Evolutionary conservation across 2,113 vertebrate genomes (phyloP), one percentile per base, ranked within the genome.

Genomic region (Campylomormyrus numenius): DNA sequence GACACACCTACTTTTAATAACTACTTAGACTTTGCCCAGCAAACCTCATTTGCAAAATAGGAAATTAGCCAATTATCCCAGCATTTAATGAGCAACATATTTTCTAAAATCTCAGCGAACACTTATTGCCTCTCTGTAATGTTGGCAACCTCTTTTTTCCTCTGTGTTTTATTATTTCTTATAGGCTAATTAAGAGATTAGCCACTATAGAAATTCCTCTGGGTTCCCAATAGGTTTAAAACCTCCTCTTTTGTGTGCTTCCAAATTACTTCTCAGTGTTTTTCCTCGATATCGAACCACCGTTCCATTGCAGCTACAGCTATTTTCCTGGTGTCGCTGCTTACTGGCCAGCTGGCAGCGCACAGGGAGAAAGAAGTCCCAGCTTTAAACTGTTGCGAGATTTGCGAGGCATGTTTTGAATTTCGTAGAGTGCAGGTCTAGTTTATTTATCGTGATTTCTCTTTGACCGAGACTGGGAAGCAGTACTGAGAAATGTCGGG

Each of bases 151-250:
- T 90, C 86, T 31, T 88, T 90, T 94, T 95, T 90, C 93, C 92
- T 92, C 93, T 95, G 93, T 92, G 70, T 94, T 94, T 92, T 94
- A 95, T 96, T 95, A 95, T 95, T 94, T 96, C 94, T 96, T 95
- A 94, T 95, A 91, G 93, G 93, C 94, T 96, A 95, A 96, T 96
- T 96, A 96, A 95, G 94, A 95, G 93, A 94, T 95, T 94, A 94
- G 92, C 94, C 91, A 91, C 94, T 94, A 92, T 93, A 95, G 94
- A 95, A 95, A 95, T 95, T 95, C 94, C 94, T 94, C 91, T 91
- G 85, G 88, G 89, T 92, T 92, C 92, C 93, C 93, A 92, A 92
- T 91, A 90, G 91, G 91, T 91, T 91, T 92, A 85, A 93, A 94
- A 92, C 58, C 45, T 92, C 80, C 86, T 92, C 93, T 94, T 94